Conservation (phyloP, 2,888 invertebrate species). For the Lycophotia porphyrea region DNA sequence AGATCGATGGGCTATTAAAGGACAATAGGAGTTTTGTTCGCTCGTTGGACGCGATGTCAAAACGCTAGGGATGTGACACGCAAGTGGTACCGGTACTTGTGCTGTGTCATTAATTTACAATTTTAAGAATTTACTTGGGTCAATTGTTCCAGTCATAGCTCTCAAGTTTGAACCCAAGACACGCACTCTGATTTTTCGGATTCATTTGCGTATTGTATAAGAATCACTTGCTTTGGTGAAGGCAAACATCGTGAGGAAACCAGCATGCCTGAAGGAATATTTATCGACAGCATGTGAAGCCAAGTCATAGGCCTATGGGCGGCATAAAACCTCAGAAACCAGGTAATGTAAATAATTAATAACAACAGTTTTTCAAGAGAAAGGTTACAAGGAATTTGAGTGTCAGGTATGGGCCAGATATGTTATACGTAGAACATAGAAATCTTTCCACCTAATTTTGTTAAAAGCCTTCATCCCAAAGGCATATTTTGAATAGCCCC, state of each 20-base stretch:
- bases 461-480: conserved; percentile 20
- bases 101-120: not conserved
- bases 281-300: too few species aligned
- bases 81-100: conserved; percentile 20
- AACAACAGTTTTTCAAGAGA: not conserved
- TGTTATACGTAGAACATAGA: conserved; percentile 13
- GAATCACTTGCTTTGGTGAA: too few species aligned
- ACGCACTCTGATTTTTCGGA: too few species aligned
- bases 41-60: conserved; percentile 65
- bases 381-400: not conserved
- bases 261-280: too few species aligned
- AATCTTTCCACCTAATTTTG: conserved; percentile 21
- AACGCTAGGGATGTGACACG: conserved; percentile 58
- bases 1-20: conserved; percentile 80
- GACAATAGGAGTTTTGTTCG: conserved; percentile 74
- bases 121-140: not conserved
- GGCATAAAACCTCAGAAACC: too few species aligned
- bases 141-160: not conserved
- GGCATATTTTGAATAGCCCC: conserved; percentile 45
- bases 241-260: too few species aligned
- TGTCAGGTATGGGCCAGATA: not conserved
- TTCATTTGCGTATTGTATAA: too few species aligned
- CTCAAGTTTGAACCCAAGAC: too few species aligned
- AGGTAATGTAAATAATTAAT: not conserved
- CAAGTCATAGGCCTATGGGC: too few species aligned